Base-by-base conservation (phyloP, 1,140 invertebrate genomes). In the Agrypnia vestita region DNA sequence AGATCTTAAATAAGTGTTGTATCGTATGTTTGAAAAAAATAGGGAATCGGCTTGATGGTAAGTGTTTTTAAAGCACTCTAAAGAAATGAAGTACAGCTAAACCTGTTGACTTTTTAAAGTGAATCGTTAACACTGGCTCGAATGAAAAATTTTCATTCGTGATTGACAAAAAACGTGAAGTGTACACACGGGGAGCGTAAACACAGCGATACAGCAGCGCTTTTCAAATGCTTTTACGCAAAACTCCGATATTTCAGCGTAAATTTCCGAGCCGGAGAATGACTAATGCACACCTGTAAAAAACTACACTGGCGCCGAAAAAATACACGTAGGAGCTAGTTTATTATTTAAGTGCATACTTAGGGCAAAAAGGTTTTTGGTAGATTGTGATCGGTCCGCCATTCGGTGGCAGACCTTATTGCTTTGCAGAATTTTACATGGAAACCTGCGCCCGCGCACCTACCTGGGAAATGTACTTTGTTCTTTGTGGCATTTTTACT, bases 291-390 rank as follows among this genome's bases (percentile, higher is more conserved):
- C 7, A 67, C 62, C 43, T 67, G n/a, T 7, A 47, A 67, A 67
- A 67, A 67, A 67, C 62, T 67, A 67, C 35, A n/a, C 62, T 47
- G 62, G 59, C 62, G 62, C 62, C 43, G 43, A 67, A 64, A 67
- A 67, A 47, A 67, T 46, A 67, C 43, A 67, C 62, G 9, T 43
- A 7, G 19, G n/a, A 67, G 44, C 43, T 19, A 67, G 62, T n/a
- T 47, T 67, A 47, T 67, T 67, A 67, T 62, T 62, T 35, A 67
- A 67, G 62, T 67, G 44, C 19, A 62, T 47, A 67, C 62, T 67
- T 47, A 46, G 19, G 62, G 9, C 11, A 4, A 47, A 47, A 67
- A 67, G 62, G 62, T 67, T 67, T 67, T 67, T 44, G 62, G 62
- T 47, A 67, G 62, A 67, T 67, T 67, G 62, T 35, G 35, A 17